Percentiles rank a stretch among this genome's conserved stretches.
Conservation (phyloP, 2,113 vertebrate species). For the Caranx melampygus region DNA sequence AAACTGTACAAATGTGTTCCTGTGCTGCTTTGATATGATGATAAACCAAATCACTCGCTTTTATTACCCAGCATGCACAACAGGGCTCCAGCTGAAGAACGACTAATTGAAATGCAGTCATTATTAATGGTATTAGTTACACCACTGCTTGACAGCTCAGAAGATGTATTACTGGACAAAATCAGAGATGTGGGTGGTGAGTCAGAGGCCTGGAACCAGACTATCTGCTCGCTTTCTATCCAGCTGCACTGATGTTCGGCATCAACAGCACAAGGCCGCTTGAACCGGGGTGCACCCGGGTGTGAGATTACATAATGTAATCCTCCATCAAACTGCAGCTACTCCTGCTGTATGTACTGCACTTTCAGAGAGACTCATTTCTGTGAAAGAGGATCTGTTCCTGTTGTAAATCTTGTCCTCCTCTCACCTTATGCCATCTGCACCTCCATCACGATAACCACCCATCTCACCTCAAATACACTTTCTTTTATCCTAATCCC, state of each 20-base stretch:
- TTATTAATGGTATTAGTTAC: constrained; percentile 12
- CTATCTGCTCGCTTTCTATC: not conserved
- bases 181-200: not conserved
- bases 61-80: constrained; percentile 6
- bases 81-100: not conserved
- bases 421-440: constrained; percentile 38
- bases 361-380: constrained; percentile 25
- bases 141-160: constrained; percentile 5
- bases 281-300: constrained; percentile 28
- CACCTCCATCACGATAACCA: constrained; percentile 22
- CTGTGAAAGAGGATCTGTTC: constrained; percentile 21
- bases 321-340: constrained; percentile 19
- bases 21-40: too few relatives aligned
- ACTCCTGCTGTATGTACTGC: not conserved
- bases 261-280: not conserved
- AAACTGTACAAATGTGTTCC: too few relatives aligned
- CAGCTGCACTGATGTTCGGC: not conserved
- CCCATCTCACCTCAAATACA: constrained; percentile 28
- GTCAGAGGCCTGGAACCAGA: not conserved
- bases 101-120: constrained; percentile 15
- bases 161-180: constrained; percentile 6
- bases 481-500: constrained; percentile 42
- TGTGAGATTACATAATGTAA: constrained; percentile 56
- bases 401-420: constrained; percentile 11
- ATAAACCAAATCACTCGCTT: too few relatives aligned